Evolutionary conservation across 2,888 invertebrate species (phyloP).

Genomic region (Orthonychiurus folsomi): DNA sequence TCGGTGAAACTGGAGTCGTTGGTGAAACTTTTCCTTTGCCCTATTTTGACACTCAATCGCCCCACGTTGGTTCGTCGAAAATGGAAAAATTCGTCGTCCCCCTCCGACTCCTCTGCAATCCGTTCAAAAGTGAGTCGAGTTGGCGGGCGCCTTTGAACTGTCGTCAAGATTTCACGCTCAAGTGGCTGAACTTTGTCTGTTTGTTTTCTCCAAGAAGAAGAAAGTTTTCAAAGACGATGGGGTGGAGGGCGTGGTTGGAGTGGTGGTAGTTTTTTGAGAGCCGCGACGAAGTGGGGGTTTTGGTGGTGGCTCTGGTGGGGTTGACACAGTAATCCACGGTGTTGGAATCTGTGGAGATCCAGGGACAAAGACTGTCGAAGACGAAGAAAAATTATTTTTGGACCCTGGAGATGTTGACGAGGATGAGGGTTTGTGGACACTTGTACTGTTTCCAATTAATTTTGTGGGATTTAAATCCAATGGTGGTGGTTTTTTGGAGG

Average conservation of each 20-base stretch:
- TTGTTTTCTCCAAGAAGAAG: constrained; percentile 5
- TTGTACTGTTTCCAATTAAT: background rate
- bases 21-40: background rate
- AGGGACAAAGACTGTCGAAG: too few species aligned
- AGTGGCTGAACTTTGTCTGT: constrained; percentile 1
- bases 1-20: background rate
- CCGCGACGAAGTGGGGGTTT: too few species aligned
- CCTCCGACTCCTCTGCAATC: constrained; percentile 10
- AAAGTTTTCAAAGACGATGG: too few species aligned
- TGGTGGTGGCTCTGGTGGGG: background rate
- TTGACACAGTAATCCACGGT: background rate
- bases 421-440: background rate
- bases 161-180: too few species aligned
- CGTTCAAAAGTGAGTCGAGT: constrained; percentile 5
- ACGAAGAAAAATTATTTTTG: background rate
- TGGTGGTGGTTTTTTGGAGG: background rate
- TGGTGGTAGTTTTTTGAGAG: background rate
- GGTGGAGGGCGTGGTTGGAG: background rate
- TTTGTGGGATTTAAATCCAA: background rate
- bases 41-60: background rate
- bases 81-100: background rate
- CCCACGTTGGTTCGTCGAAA: background rate
- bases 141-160: background rate
- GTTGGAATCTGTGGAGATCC: too few species aligned
- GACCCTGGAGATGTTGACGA: background rate